A percentile compares a stretch with the other conserved stretches of the same genome.
Evolutionary conservation across 2,797 vertebrate species (phyloP).

Genomic region (Lindbergichthys nudifrons): DNA sequence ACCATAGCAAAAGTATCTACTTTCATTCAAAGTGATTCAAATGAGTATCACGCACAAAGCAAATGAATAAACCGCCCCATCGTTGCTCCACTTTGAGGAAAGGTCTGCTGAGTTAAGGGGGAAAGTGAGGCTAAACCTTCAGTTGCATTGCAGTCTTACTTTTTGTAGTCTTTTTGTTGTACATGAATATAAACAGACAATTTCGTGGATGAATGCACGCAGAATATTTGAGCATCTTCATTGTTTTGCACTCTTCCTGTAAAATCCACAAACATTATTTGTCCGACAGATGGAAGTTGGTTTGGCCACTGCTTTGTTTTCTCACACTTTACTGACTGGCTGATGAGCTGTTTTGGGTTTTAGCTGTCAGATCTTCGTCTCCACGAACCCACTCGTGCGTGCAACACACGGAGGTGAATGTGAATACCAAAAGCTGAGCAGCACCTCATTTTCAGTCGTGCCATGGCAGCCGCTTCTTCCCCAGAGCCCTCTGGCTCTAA

Average conservation of each 20-base stretch:
- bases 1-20: conserved; percentile 71
- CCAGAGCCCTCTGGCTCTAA: conserved; percentile 59
- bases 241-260: conserved; percentile 34
- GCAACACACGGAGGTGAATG: conserved; percentile 56
- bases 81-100: conserved; percentile 26
- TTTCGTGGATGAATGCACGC: conserved; percentile 50
- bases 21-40: conserved; percentile 73
- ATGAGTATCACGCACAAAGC: conserved; percentile 55
- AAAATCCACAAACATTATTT: conserved; percentile 37
- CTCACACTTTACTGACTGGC: conserved; percentile 28
- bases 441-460: conserved; percentile 64
- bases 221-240: conserved; percentile 41
- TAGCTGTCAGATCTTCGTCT: conserved; percentile 50
- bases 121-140: conserved; percentile 35
- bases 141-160: conserved; percentile 8
- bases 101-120: conserved; percentile 27
- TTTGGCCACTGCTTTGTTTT: conserved; percentile 43
- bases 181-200: conserved; percentile 38
- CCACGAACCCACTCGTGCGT: conserved; percentile 21
- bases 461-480: conserved; percentile 55
- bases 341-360: conserved; percentile 54
- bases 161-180: conserved; percentile 26
- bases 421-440: conserved; percentile 52
- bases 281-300: conserved; percentile 28
- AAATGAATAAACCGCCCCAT: conserved; percentile 44